A percentile compares a stretch with the other conserved stretches of the same genome.
Evolutionary conservation across 2,113 vertebrate species (phyloP).

Genomic region (Hyperopisus bebe): DNA sequence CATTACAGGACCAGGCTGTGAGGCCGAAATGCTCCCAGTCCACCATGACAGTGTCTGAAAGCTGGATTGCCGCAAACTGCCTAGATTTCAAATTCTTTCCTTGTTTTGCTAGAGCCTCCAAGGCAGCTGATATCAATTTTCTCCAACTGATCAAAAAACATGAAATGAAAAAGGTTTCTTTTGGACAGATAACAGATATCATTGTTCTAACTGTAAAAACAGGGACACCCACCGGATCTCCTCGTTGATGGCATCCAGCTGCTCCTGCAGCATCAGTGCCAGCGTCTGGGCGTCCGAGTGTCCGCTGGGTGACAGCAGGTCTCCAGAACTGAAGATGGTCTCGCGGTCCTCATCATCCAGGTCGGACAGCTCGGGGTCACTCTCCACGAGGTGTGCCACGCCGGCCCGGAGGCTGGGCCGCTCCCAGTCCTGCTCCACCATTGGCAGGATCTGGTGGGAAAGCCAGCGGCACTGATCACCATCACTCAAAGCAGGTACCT

Average conservation of each 20-base stretch:
- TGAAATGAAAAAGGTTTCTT: not conserved
- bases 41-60: not conserved
- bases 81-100: not conserved
- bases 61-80: not conserved
- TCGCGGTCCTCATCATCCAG: constrained; percentile 76
- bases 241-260: constrained; percentile 92
- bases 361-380: constrained; percentile 82
- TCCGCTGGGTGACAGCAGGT: constrained; percentile 78
- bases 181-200: not conserved
- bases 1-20: not conserved
- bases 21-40: not conserved
- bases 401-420: constrained; percentile 65
- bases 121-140: not conserved
- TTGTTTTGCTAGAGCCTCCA: not conserved
- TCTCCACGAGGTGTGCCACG: constrained; percentile 72
- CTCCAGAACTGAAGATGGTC: constrained; percentile 68
- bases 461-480: not conserved
- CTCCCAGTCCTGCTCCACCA: constrained; percentile 78
- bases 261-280: constrained; percentile 93
- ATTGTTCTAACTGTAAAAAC: not conserved
- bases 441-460: constrained; percentile 29
- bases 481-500: not conserved
- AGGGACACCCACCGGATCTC: constrained; percentile 74
- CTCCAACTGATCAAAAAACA: not conserved
- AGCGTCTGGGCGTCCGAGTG: constrained; percentile 91